Evolutionary conservation across 2,113 vertebrate species (phyloP).

Genomic region (Halcyon malimbica): DNA sequence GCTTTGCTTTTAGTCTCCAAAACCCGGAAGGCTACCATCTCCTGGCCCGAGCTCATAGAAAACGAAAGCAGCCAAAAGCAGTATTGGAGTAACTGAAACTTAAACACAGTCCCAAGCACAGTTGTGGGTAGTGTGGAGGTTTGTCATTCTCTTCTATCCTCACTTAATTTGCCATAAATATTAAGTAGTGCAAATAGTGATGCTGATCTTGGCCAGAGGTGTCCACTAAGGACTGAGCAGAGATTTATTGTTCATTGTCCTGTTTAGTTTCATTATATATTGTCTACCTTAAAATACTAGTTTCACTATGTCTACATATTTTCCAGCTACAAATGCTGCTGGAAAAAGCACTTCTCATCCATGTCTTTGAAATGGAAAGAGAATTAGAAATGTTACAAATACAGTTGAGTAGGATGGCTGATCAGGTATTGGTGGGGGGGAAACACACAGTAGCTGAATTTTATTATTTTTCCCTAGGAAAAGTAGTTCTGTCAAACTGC

Average conservation of each 20-base stretch:
- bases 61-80: not conserved
- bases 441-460: not conserved
- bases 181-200: not conserved
- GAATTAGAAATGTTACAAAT: not conserved
- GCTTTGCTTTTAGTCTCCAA: not conserved
- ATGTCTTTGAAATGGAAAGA: not conserved
- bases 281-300: not conserved
- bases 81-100: rapidly evolving
- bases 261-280: not conserved
- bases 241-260: not conserved
- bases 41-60: not conserved
- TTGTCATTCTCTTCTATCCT: not conserved
- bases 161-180: not conserved
- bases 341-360: not conserved
- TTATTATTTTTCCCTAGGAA: not conserved
- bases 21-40: not conserved
- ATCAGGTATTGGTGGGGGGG: rapidly evolving
- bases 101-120: not conserved
- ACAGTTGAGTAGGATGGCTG: not conserved
- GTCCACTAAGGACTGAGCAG: not conserved
- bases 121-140: not conserved
- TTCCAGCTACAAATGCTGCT: not conserved
- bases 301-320: not conserved
- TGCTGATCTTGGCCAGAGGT: not conserved
- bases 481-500: not conserved